Percentiles rank a stretch among this genome's conserved stretches.
Conservation (phyloP, 2,797 vertebrate species). For the Pyrrhura leucotis region DNA sequence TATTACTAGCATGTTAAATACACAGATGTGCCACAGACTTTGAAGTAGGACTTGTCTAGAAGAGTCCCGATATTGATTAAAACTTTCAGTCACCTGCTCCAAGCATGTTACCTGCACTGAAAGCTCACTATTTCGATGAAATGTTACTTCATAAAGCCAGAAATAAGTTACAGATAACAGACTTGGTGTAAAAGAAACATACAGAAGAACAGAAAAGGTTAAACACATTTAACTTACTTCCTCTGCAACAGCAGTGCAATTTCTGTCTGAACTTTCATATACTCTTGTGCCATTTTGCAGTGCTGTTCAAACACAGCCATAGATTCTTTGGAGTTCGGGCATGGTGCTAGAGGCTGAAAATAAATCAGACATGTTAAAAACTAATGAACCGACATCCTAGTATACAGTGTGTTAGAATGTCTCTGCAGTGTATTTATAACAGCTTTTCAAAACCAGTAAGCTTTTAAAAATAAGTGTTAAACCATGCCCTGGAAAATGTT, state of each 20-base stretch:
- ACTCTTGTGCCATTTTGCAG: conserved; percentile 99
- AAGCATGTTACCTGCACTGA: background rate
- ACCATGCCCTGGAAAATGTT: conserved; percentile 48
- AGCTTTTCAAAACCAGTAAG: conserved; percentile 51
- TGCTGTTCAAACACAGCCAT: conserved; percentile 99
- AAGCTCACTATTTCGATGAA: background rate
- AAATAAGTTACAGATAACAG: background rate
- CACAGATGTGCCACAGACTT: background rate
- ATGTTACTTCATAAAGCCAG: background rate
- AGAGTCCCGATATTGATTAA: background rate
- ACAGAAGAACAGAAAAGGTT: background rate
- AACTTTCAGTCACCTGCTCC: background rate
- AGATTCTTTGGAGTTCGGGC: conserved; percentile 99
- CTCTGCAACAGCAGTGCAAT: conserved; percentile 96
- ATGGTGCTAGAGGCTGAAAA: conserved; percentile 95
- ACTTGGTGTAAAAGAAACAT: background rate
- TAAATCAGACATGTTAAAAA: conserved; percentile 75
- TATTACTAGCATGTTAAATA: background rate
- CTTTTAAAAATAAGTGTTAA: conserved; percentile 77
- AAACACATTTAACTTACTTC: conserved; percentile 85
- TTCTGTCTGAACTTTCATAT: conserved; percentile 99
- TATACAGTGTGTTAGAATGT: conserved; percentile 59
- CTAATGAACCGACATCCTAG: conserved; percentile 65
- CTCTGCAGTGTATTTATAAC: conserved; percentile 72
- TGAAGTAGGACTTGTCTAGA: background rate